A percentile compares a stretch with the other conserved stretches of the same genome.
Evolutionary conservation across 2,113 vertebrate species (phyloP).

Genomic region (Pangasianodon hypophthalmus): DNA sequence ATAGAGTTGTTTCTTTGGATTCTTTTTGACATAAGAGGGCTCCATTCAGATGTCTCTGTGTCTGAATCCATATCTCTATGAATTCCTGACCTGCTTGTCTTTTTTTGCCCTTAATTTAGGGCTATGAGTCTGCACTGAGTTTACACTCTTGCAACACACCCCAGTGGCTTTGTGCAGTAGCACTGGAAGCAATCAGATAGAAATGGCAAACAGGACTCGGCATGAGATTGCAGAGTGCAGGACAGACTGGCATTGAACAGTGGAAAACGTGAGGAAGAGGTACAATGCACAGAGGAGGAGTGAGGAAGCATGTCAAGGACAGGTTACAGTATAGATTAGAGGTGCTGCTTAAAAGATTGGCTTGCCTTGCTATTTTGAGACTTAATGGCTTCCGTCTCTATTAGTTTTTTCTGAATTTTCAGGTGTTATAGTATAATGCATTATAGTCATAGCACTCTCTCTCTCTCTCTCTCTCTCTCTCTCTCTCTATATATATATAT

Average conservation of each 20-base stretch:
- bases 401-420: constrained; percentile 19
- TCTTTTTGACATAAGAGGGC: constrained; percentile 60
- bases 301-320: constrained; percentile 27
- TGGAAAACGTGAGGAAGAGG: neutral
- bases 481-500: neutral
- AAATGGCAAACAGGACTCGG: constrained; percentile 55
- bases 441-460: neutral
- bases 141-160: constrained; percentile 29
- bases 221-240: constrained; percentile 16
- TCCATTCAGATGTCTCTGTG: constrained; percentile 66
- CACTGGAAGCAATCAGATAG: constrained; percentile 40
- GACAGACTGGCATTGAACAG: neutral
- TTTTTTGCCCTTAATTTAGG: constrained; percentile 60
- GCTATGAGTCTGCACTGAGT: constrained; percentile 40
- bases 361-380: neutral
- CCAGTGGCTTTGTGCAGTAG: constrained; percentile 10
- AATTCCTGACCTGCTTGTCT: constrained; percentile 69
- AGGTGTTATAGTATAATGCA: neutral
- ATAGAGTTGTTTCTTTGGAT: constrained; percentile 63
- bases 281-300: constrained; percentile 24
- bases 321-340: constrained; percentile 31
- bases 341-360: neutral
- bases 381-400: neutral
- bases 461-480: neutral
- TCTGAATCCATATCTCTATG: constrained; percentile 55